Conservation (phyloP, 2,113 vertebrate species). For the Datnioides undecimradiatus region DNA sequence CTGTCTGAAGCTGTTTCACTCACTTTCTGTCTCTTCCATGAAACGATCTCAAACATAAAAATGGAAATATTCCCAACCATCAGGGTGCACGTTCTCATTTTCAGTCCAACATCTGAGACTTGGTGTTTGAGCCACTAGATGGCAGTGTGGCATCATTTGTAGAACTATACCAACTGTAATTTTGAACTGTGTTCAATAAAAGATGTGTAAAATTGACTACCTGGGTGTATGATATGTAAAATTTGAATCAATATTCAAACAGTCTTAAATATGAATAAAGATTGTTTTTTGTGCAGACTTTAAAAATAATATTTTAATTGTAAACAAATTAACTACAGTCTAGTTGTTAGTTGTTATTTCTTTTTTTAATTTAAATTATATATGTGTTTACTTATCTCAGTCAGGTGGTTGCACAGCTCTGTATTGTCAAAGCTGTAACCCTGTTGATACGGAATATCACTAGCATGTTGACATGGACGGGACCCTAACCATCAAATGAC, state of each 20-base stretch:
- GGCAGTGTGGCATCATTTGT: conserved; percentile 48
- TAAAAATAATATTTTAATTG: neutral
- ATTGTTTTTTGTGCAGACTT: neutral
- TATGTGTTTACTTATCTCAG: too few relatives aligned
- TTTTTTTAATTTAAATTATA: too few relatives aligned
- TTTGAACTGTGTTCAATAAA: conserved; percentile 31
- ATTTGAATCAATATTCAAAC: neutral
- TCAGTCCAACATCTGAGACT: conserved; percentile 10
- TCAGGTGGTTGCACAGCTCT: neutral
- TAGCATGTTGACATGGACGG: neutral
- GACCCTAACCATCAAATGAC: conserved; percentile 28
- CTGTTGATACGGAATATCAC: neutral
- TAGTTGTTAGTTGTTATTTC: neutral
- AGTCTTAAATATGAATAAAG: neutral
- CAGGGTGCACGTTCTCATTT: neutral
- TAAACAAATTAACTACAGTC: neutral
- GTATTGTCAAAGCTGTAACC: neutral
- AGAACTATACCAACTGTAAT: neutral
- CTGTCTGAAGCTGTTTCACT: neutral
- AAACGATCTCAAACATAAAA: neutral
- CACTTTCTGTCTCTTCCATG: neutral
- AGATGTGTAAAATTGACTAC: neutral
- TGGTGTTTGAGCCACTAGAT: conserved; percentile 51
- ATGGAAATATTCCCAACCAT: neutral
- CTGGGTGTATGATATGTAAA: neutral